A percentile compares a stretch with the other conserved stretches of the same genome.
Conservation (phyloP, 2,113 vertebrate species). For the Melanostigma gelatinosum region DNA sequence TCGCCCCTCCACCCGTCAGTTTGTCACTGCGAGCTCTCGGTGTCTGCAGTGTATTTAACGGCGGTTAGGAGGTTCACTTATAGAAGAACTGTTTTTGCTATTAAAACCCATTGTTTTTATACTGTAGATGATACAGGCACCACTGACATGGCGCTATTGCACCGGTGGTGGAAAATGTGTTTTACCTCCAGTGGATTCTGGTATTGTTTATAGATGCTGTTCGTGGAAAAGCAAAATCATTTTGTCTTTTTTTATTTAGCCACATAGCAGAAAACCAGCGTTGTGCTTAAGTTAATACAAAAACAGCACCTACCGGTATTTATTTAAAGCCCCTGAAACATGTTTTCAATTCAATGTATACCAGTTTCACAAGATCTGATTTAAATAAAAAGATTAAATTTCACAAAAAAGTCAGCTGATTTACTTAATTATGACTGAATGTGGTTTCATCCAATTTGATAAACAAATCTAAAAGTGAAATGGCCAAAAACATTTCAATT, state of each 20-base stretch:
- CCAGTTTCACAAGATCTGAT: not conserved
- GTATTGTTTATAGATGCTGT: slow-evolving; percentile 10
- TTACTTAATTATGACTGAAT: not conserved
- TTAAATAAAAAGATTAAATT: not conserved
- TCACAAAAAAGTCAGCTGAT: not conserved
- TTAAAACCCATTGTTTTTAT: slow-evolving; percentile 56
- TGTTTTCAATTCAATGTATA: not conserved
- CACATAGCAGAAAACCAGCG: not conserved
- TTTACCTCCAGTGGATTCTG: slow-evolving; percentile 28
- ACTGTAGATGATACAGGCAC: slow-evolving; percentile 30
- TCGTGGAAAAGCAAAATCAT: slow-evolving; percentile 15
- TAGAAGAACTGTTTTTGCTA: slow-evolving; percentile 56
- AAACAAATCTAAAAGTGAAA: too few species aligned
- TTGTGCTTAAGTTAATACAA: not conserved
- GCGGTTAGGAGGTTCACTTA: not conserved
- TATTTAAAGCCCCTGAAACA: not conserved
- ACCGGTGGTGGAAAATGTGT: slow-evolving; percentile 7
- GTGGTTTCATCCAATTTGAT: not conserved
- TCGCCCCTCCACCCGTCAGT: not conserved
- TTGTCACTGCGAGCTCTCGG: not conserved
- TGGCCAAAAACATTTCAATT: not conserved
- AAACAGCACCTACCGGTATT: not conserved
- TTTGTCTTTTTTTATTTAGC: not conserved
- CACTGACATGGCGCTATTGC: slow-evolving; percentile 10
- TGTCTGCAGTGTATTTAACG: slow-evolving; percentile 14